A percentile compares a stretch with the other conserved stretches of the same genome.
Conservation (phyloP, 2,888 invertebrate genomes). For the Autographa pulchrina region DNA sequence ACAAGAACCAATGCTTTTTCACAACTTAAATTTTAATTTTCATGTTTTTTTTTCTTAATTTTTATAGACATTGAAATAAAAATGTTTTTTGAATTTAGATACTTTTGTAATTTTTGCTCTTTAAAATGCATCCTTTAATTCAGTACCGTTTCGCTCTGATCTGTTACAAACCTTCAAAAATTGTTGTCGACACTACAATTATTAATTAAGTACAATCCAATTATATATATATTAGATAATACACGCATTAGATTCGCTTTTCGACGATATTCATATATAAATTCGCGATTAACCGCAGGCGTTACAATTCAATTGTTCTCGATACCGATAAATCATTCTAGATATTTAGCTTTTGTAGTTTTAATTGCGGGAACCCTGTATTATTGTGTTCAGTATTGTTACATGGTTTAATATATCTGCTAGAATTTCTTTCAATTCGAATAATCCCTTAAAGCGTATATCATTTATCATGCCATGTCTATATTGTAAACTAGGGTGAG, state of each 20-base stretch:
- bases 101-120: no score
- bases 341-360: conserved; percentile 12
- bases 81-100: no score
- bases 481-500: not conserved
- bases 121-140: no score
- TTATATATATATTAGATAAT: no score
- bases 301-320: conserved; percentile 10
- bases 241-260: not conserved
- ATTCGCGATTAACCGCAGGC: not conserved
- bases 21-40: no score
- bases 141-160: no score
- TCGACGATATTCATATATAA: not conserved
- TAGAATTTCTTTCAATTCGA: conserved; percentile 6
- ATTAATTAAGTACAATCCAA: not conserved
- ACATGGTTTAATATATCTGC: conserved; percentile 13
- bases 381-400: conserved; percentile 10
- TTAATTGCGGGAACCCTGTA: not conserved
- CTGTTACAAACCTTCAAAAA: no score
- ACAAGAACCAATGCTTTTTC: no score
- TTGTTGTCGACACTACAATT: not conserved
- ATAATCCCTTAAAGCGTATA: conserved; percentile 6
- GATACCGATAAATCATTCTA: conserved; percentile 14
- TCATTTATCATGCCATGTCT: not conserved
- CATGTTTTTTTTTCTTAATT: no score
- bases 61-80: no score